phyloP scores from a whole-genome alignment of 2,888 invertebrate species.

The Xanthostigma xanthostigma region DNA sequence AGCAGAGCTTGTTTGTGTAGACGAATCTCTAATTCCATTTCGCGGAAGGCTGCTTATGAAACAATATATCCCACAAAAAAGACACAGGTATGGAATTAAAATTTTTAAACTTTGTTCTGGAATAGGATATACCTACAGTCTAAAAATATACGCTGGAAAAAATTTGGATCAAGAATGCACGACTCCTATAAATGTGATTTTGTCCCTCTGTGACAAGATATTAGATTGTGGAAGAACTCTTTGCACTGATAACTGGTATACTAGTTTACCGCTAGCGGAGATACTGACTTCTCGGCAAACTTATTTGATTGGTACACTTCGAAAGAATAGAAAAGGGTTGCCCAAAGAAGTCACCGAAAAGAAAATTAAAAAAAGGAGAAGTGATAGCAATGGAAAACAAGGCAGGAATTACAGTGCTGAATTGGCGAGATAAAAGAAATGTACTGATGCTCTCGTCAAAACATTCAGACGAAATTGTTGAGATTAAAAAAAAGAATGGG shows the following conservation, averaged over 20 bases:
- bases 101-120: constrained; percentile 15
- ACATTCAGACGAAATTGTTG: constrained; percentile 2
- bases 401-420: constrained; percentile 3
- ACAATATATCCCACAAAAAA: constrained; percentile 13
- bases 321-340: constrained; percentile 14
- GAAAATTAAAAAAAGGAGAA: neutral
- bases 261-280: constrained; percentile 13
- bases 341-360: neutral
- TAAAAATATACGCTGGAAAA: constrained; percentile 1
- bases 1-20: constrained; percentile 10
- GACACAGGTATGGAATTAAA: constrained; percentile 15
- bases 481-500: neutral
- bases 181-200: no score
- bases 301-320: constrained; percentile 14
- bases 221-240: constrained; percentile 3
- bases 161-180: no score
- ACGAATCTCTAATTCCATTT: constrained; percentile 15
- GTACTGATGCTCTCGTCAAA: constrained; percentile 3
- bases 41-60: constrained; percentile 13
- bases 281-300: constrained; percentile 11
- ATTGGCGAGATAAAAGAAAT: constrained; percentile 9
- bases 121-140: constrained; percentile 2
- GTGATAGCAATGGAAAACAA: neutral
- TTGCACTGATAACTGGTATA: constrained; percentile 12
- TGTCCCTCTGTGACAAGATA: neutral